Conservation (phyloP, 2,797 vertebrate genomes). For the Sebastes miniatus region DNA sequence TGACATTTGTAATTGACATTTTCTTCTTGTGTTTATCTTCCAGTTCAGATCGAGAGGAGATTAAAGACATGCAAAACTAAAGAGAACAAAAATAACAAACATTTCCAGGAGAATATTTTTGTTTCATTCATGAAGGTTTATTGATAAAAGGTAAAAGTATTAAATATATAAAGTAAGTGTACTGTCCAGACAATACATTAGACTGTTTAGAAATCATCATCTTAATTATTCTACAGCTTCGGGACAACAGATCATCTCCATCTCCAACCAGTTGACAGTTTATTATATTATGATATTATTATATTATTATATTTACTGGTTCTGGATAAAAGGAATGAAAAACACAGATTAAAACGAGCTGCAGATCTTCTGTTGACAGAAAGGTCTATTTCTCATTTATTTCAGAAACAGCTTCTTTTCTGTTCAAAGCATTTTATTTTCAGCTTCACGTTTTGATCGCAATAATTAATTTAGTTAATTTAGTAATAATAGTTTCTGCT, state of each 20-base stretch:
- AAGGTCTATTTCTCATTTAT: constrained; percentile 1
- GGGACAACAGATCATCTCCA: constrained; percentile 18
- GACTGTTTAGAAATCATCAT: constrained; percentile 30
- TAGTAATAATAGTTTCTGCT: background rate
- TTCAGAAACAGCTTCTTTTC: constrained; percentile 20
- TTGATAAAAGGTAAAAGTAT: constrained; percentile 63
- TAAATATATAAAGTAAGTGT: constrained; percentile 21
- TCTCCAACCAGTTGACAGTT: constrained; percentile 84
- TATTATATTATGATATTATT: background rate
- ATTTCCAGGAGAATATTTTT: constrained; percentile 55
- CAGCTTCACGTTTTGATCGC: constrained; percentile 69
- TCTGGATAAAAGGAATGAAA: constrained; percentile 20
- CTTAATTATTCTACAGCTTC: constrained; percentile 37
- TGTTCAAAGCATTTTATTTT: constrained; percentile 22
- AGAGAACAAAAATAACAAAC: constrained; percentile 45
- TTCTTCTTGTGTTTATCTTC: background rate
- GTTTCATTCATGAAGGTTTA: constrained; percentile 69
- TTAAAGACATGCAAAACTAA: constrained; percentile 38
- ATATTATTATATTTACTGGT: background rate
- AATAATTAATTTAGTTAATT: constrained; percentile 24
- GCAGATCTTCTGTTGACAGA: constrained; percentile 38
- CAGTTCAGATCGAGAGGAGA: background rate
- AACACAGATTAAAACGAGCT: constrained; percentile 26
- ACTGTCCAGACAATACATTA: constrained; percentile 40
- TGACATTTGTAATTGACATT: background rate